Evolutionary conservation across 2,888 invertebrate species (phyloP), one percentile per base, ranked within the genome.

Genomic region (Apamea anceps): DNA sequence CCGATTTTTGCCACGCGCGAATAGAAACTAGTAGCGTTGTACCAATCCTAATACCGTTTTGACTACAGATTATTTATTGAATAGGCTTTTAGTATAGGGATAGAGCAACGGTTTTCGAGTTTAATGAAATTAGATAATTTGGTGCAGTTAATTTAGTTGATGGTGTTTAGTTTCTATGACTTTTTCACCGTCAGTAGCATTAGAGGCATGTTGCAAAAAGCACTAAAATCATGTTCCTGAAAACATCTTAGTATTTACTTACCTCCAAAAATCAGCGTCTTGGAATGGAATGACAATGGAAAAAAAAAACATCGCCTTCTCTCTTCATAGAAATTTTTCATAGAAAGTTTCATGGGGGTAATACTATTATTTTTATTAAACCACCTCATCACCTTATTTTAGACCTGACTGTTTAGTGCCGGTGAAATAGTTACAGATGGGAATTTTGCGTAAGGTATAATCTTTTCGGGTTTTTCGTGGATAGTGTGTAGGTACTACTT

Each of bases 211-310:
- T 25, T 60, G 21, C 2, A 18, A 71, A 57, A 77, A 51, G 65
- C 2, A 71, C 70, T 81, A 48, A 84, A 77, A 71, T 45, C 13
- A 37, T 42, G 84, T 81, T 81, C 84, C 81, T 81, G 21, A 84
- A 54, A 84, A 42, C 42, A 37, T 48, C 51, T 10, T 15, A 83
- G 68, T 83, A 70, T 77, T 76, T 37, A 18, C 0, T 28, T 67
- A 74, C 25, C 25, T 25, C 5, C 5, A 15, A 32, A 54, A 10
- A 70, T 70, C 2, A 70, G 48, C 18, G 68, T 21, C 45, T 18
- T 21, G 37, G 37, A 37, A 37, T 37, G 37, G 37, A 37, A 37
- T 37, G 37, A 37, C 37, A 62, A 28, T 2, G 7, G 28, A 28
- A n/a, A 62, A n/a, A n/a, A 1, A 28, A 28, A 15, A 2, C 13